Evolutionary conservation across 2,888 invertebrate species (phyloP).

Genomic region (Heliconius aoede): DNA sequence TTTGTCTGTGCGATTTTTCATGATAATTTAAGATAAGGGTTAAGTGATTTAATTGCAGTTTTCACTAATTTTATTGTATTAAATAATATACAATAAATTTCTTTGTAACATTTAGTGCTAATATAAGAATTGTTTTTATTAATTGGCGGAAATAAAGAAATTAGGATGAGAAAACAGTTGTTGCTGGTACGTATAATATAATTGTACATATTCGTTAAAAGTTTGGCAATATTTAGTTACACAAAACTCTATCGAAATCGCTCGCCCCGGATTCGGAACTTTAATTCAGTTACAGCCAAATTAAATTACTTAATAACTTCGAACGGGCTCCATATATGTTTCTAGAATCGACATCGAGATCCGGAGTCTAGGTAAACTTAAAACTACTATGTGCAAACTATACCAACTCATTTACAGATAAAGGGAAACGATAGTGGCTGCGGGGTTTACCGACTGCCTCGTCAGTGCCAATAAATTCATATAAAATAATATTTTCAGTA

Average conservation of each 20-base stretch:
- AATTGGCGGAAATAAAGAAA: no score
- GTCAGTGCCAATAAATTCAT: no score
- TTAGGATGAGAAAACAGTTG: no score
- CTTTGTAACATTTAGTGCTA: no score
- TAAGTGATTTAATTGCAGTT: no score
- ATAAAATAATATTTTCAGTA: no score
- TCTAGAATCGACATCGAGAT: conserved; percentile 4
- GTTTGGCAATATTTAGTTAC: not conserved
- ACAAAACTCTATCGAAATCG: not conserved
- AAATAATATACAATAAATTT: no score
- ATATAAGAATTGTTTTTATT: no score
- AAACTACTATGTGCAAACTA: conserved; percentile 4
- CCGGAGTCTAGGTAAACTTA: not conserved
- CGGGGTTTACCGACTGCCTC: not conserved
- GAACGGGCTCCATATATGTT: not conserved
- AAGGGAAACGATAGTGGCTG: conserved; percentile 7
- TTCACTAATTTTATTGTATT: no score
- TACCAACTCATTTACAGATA: conserved; percentile 6
- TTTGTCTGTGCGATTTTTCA: no score
- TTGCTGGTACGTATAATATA: no score
- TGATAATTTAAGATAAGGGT: no score
- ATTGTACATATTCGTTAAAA: not conserved
- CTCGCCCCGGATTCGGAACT: not conserved
- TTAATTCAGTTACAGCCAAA: conserved; percentile 2
- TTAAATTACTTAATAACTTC: not conserved